Evolutionary conservation across 2,113 vertebrate genomes (phyloP), one percentile per base, ranked within the genome.

Genomic region (Callorhinus ursinus): DNA sequence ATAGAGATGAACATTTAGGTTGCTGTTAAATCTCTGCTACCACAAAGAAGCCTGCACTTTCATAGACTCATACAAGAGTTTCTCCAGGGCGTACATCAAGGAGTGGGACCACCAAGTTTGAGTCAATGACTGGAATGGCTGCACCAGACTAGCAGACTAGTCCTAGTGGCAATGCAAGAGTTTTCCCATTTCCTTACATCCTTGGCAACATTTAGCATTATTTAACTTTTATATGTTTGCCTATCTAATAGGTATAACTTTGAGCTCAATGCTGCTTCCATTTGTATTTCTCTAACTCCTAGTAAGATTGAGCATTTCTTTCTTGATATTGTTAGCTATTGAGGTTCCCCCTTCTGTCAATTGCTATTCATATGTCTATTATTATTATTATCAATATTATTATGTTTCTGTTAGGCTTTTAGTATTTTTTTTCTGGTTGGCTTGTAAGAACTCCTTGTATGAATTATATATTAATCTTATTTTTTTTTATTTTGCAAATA

Each of bases 401-500:
- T 95, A 92, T 92, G 92, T 98, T 86, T 92, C 87, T 85, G 57
- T 84, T 74, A 90, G 2, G 0, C 59, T 90, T 79, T 28, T 80
- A 90, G 63, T 93, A 94, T 81, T 65, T 88, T 95, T 95, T 96
- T 90, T 87, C 85, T 95, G 67, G 18, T 71, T 92, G 81, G 81
- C 91, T 96, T 97, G 85, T 88, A 92, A 71, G 14, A 92, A 61
- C 57, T 85, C 16, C 46, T 95, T 83, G 80, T 79, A 63, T 69
- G 42, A 81, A 74, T 92, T 96, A 76, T 97, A 90, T 93, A 76
- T 63, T 88, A 71, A 77, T 92, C 49, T 84, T 80, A 67, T 77
- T 80, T 92, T 81, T 81, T 86, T 90, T 93, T 74, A 93, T 88
- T 93, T 96, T 90, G 81, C 51, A 97, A 98, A 71, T 95, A 88